Evolutionary conservation across 2,113 vertebrate species (phyloP).

Genomic region (Thymallus thymallus): DNA sequence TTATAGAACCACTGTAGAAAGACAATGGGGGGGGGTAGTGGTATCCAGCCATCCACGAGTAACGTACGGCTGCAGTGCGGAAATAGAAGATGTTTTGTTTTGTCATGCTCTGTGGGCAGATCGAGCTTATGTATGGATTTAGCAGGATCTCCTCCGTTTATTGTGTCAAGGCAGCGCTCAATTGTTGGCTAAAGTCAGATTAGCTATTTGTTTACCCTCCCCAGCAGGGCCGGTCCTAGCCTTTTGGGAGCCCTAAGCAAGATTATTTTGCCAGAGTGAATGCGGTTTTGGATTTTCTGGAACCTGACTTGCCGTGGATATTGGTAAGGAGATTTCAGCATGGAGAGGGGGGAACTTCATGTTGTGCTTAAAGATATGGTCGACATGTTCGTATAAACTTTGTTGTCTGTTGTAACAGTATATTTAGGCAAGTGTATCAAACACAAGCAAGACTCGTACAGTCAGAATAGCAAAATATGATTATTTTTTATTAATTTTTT

Average conservation of each 20-base stretch:
- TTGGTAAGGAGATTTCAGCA: too few species aligned
- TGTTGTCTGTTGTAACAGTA: too few species aligned
- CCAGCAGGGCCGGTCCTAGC: slow-evolving; percentile 46
- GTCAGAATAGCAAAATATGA: too few species aligned
- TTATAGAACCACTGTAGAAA: slow-evolving; percentile 9
- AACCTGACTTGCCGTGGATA: too few species aligned
- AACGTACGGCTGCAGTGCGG: slow-evolving; percentile 17
- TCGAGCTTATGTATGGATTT: slow-evolving; percentile 68
- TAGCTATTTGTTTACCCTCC: slow-evolving; percentile 58
- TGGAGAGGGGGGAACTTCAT: too few species aligned
- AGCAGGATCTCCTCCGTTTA: slow-evolving; percentile 61
- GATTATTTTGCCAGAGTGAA: too few species aligned
- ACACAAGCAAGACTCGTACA: slow-evolving; percentile 57
- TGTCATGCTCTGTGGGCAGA: slow-evolving; percentile 49
- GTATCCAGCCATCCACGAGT: not conserved
- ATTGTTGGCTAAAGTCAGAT: slow-evolving; percentile 65
- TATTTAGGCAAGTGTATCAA: too few species aligned
- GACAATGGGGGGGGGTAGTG: not conserved
- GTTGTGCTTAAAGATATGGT: too few species aligned
- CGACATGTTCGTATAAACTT: too few species aligned
- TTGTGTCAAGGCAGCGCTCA: slow-evolving; percentile 58
- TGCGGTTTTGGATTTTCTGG: too few species aligned
- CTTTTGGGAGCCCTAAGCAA: too few species aligned
- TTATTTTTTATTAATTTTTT: too few species aligned
- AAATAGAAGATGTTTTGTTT: slow-evolving; percentile 45